A percentile compares a stretch with the other conserved stretches of the same genome.
Evolutionary conservation across 2,888 invertebrate genomes (phyloP).

Genomic region (Scelioninae gen. 1): DNA sequence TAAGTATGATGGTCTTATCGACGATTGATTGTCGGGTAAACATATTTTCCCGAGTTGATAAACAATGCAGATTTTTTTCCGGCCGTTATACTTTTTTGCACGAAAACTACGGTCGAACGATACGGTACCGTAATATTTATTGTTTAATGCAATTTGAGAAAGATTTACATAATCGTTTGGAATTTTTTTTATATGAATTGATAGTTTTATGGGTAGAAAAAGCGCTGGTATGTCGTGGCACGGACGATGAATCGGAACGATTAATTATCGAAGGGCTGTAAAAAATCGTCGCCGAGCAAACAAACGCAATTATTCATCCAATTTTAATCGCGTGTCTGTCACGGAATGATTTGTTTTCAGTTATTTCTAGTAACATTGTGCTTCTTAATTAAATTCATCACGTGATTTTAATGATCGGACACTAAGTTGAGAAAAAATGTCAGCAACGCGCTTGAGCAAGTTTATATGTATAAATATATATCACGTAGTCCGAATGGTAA

Average conservation of each 20-base stretch:
- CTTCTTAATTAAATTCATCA: conserved; percentile 47
- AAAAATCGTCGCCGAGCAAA: conserved; percentile 40
- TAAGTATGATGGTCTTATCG: conserved; percentile 28
- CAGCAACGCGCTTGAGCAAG: background rate
- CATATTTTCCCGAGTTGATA: background rate
- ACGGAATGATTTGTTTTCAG: conserved; percentile 41
- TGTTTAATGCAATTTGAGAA: conserved; percentile 11
- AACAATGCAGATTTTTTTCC: no score
- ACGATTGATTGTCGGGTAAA: conserved; percentile 1
- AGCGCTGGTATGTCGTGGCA: conserved; percentile 6
- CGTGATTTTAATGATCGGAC: conserved; percentile 27
- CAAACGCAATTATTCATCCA: conserved; percentile 49
- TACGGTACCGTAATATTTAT: conserved; percentile 5
- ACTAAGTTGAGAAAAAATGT: conserved; percentile 10
- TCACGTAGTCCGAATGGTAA: background rate
- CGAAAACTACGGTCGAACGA: no score
- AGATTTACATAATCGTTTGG: conserved; percentile 18
- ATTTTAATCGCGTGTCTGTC: conserved; percentile 43
- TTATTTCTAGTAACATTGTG: conserved; percentile 34
- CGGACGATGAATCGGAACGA: conserved; percentile 25
- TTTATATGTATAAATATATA: background rate
- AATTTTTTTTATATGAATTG: background rate
- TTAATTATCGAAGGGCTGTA: conserved; percentile 26
- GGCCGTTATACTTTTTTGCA: no score
- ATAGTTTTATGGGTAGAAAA: conserved; percentile 15